Evolutionary conservation across 1,140 invertebrate species (phyloP).

Genomic region (Eubasilissa regina): DNA sequence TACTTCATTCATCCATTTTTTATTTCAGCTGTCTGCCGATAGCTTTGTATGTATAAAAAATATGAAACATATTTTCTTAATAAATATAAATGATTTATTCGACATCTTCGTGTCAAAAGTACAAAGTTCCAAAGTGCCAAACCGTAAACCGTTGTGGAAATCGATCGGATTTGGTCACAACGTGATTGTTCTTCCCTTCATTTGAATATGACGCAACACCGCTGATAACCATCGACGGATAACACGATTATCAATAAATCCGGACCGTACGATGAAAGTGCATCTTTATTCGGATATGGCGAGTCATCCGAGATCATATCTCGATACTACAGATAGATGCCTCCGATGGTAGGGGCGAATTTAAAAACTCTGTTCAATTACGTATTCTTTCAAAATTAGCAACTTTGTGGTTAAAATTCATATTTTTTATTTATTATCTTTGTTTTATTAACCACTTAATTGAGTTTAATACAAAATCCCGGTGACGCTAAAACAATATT

Average conservation of each 20-base stretch:
- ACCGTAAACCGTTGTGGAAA: not conserved
- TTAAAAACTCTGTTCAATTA: not conserved
- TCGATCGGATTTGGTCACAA: not conserved
- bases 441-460: too few relatives aligned
- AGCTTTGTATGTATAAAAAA: not conserved
- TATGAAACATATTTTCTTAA: not conserved
- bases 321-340: not conserved
- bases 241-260: conserved; percentile 4
- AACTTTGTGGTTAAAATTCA: too few relatives aligned
- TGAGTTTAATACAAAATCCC: too few relatives aligned
- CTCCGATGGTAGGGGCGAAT: not conserved
- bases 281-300: conserved; percentile 1
- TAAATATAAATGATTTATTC: not conserved
- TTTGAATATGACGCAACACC: conserved; percentile 5
- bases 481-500: too few relatives aligned
- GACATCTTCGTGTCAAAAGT: not conserved
- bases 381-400: too few relatives aligned
- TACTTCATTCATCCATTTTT: too few relatives aligned
- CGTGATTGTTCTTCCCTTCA: not conserved
- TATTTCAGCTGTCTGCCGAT: not conserved
- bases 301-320: conserved; percentile 1
- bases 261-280: not conserved
- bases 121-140: not conserved
- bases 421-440: too few relatives aligned
- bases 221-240: not conserved